These are phyloP conservation scores for Petroica traversi DNA, from an alignment of 2,113 vertebrate species.

Conservation along the genomic window DNA sequence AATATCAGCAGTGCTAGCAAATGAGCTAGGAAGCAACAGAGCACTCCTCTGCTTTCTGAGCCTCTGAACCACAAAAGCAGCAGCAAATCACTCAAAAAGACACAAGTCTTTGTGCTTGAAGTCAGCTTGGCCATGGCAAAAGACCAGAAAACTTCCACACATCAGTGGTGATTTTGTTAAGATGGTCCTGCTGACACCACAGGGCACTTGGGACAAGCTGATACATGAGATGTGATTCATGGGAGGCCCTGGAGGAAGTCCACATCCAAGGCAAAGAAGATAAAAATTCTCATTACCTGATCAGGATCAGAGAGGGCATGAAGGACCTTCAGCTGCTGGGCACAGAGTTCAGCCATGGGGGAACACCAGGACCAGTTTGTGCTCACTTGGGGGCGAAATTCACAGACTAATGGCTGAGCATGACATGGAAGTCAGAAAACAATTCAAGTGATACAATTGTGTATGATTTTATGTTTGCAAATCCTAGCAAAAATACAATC, in stretches of 20 bases:
- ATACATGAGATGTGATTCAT: neutral
- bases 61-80: neutral
- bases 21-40: neutral
- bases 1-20: neutral
- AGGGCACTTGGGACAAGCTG: neutral
- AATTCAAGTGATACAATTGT: neutral
- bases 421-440: neutral
- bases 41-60: neutral
- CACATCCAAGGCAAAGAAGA: neutral
- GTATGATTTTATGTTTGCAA: neutral
- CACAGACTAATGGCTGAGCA: neutral
- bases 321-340: neutral
- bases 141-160: neutral
- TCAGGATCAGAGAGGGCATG: neutral
- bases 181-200: neutral
- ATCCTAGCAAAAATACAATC: neutral
- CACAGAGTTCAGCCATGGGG: neutral
- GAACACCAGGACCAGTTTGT: neutral
- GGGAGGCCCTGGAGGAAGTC: neutral
- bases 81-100: neutral
- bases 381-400: accelerated
- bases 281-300: neutral
- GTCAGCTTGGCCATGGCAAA: neutral
- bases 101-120: neutral
- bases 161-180: accelerated